Evolutionary conservation across 1,140 invertebrate genomes (phyloP), one percentile per base, ranked within the genome.

Genomic region (Drosophila nikananu): DNA sequence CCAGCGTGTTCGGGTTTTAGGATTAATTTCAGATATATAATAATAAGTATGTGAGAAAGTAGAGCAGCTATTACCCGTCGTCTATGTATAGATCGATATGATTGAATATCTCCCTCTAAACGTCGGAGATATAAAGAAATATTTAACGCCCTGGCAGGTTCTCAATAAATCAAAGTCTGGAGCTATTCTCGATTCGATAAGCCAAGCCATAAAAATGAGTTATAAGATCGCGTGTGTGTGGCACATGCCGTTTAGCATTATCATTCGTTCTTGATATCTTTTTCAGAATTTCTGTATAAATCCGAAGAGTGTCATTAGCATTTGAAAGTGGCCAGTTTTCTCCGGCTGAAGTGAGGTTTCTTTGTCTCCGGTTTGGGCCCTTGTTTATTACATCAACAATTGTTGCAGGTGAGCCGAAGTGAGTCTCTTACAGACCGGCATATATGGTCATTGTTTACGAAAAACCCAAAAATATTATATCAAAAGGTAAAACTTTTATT

Each of bases 121-220:
- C 1, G 9, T 27, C 30, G 2, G 10, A 35, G 25, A 64, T 63
- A 42, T 37, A 81, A 60, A 42, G 27, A 81, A 77, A 71, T 72
- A 73, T 67, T 77, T 35, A 78, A 81, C 46, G 65, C 55, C 57
- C 10, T 67, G 15, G 55, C 74, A 82, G 79, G 48, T 68, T 74
- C 63, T 61, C 39, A 49, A 81, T 84, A 84, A 84, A 84, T 84
- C 82, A 78, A 78, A 64, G 58, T 30, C 63, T 39, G 67, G n/a
- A 54, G 23, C 51, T 55, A 77, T 84, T 61, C 35, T 63, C 39
- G 35, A 84, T 84, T 84, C 52, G 78, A 37, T 75, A 32, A 65
- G 79, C 82, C 54, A 35, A 78, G 59, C 67, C 57, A 86, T 81
- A 86, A 74, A 84, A 84, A 81, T 84, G 74, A 84, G 23, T 84